phyloP scores from a whole-genome alignment of 2,113 vertebrate species.

The Mirza zaza region DNA sequence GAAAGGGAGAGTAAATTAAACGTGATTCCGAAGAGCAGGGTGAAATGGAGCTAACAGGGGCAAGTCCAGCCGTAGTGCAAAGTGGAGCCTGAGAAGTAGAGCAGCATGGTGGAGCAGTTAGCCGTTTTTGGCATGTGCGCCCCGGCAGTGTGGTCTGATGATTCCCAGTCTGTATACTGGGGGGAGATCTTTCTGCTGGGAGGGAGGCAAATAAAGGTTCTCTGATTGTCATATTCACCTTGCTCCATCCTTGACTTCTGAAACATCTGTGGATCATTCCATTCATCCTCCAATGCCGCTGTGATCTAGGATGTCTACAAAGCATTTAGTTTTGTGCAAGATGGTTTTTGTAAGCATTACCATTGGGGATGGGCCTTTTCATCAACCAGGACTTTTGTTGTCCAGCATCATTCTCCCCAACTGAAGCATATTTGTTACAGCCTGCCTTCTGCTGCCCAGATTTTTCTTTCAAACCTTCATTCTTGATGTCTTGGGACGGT shows the following conservation, averaged over 20 bases:
- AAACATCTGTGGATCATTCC: not conserved
- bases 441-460: not conserved
- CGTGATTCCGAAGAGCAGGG: not conserved
- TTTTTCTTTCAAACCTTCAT: slow-evolving; percentile 25
- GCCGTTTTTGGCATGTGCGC: rapidly evolving
- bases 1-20: not conserved
- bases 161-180: rapidly evolving
- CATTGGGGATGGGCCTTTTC: not conserved
- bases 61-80: not conserved
- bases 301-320: not conserved
- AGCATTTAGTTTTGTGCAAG: not conserved
- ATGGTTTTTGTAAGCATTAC: not conserved
- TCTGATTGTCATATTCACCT: not conserved
- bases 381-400: not conserved
- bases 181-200: not conserved
- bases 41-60: not conserved
- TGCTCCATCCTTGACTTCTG: not conserved
- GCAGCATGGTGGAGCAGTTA: not conserved
- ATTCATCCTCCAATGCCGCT: not conserved
- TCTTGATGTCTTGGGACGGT: slow-evolving; percentile 42
- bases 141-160: not conserved
- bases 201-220: not conserved
- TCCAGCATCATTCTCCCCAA: not conserved
- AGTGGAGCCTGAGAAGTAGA: not conserved
- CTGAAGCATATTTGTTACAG: not conserved